Evolutionary conservation across 1,140 invertebrate genomes (phyloP).

Genomic region (Lutraria rhynchaena): DNA sequence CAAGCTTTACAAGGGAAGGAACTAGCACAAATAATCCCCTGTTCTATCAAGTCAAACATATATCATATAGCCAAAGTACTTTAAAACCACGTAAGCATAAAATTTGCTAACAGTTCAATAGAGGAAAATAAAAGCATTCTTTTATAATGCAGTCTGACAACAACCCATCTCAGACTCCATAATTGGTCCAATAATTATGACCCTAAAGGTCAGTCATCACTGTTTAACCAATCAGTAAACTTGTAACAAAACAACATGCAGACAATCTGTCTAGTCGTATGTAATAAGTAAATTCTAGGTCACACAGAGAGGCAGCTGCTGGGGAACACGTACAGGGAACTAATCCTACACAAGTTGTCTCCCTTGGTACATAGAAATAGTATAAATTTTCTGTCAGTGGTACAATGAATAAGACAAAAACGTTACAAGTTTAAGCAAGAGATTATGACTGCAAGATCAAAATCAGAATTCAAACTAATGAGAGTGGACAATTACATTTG

Average conservation of each 20-base stretch:
- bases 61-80: not conserved
- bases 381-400: not conserved
- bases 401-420: too few relatives aligned
- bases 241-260: conserved; percentile 48
- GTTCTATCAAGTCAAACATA: too few relatives aligned
- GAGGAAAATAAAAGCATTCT: conserved; percentile 35
- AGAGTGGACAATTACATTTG: too few relatives aligned
- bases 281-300: conserved; percentile 47
- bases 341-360: not conserved
- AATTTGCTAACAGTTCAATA: conserved; percentile 18
- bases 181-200: conserved; percentile 52
- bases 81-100: not conserved
- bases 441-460: too few relatives aligned
- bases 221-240: conserved; percentile 35
- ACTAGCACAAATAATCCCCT: not conserved
- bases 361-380: not conserved
- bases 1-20: not conserved
- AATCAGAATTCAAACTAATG: too few relatives aligned
- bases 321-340: not conserved
- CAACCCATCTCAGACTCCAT: conserved; percentile 56
- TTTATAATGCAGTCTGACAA: conserved; percentile 38
- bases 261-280: conserved; percentile 60
- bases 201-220: conserved; percentile 31
- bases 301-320: conserved; percentile 32
- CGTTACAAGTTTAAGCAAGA: too few relatives aligned